Evolutionary conservation across 2,797 vertebrate species (phyloP).

Genomic region (Lindbergichthys nudifrons): DNA sequence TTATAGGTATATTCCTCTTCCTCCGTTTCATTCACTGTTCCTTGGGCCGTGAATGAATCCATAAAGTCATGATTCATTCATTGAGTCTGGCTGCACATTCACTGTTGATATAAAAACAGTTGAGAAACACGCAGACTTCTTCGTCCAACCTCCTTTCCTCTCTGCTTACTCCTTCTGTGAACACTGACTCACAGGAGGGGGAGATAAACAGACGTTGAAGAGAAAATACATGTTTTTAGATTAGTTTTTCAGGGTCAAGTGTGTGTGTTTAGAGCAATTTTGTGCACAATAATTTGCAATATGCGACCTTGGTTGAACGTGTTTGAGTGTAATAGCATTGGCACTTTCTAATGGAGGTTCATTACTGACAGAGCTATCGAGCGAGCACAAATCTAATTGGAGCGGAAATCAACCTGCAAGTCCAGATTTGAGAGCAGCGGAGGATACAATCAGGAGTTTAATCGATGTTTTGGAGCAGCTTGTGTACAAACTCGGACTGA

Average conservation of each 20-base stretch:
- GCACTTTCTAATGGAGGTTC: conserved; percentile 30
- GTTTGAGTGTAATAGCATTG: conserved; percentile 36
- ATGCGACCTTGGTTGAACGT: neutral
- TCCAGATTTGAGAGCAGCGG: conserved; percentile 16
- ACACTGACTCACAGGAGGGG: neutral
- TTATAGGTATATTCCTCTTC: conserved; percentile 47
- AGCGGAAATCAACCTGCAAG: conserved; percentile 22
- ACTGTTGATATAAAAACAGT: conserved; percentile 49
- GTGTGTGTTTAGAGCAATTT: neutral
- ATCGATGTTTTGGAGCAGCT: conserved; percentile 3
- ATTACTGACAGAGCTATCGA: conserved; percentile 32
- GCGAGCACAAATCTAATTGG: conserved; percentile 24
- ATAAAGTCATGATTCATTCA: conserved; percentile 64
- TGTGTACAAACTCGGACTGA: neutral
- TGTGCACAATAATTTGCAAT: conserved; percentile 1
- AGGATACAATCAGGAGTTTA: conserved; percentile 10
- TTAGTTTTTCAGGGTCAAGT: conserved; percentile 26
- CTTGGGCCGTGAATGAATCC: conserved; percentile 36
- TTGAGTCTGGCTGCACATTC: conserved; percentile 50
- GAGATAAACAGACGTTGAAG: neutral
- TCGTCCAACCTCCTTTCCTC: neutral
- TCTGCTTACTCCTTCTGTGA: conserved; percentile 1
- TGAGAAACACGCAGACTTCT: conserved; percentile 18
- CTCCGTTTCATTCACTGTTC: conserved; percentile 9
- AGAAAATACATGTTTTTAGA: conserved; percentile 2